Base-by-base conservation (phyloP, 2,888 invertebrate species). In the Seladonia tumulorum region DNA sequence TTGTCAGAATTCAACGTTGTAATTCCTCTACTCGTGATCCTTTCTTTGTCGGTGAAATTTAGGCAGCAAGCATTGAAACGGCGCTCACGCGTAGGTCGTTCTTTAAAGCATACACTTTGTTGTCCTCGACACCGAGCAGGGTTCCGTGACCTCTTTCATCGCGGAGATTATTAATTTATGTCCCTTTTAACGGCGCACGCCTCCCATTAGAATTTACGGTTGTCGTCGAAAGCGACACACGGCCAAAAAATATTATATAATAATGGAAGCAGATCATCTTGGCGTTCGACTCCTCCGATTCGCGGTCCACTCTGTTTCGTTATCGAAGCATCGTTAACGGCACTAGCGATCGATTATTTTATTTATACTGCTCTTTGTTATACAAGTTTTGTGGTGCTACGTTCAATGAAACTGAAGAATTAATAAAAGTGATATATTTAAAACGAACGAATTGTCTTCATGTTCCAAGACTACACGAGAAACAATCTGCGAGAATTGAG, bases 31-130 rank as follows among this genome's bases (percentile, higher is more conserved):
- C 60, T 75, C 47, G 75, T 63, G 22, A 39, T 72, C 18, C 63
- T 47, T 47, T 72, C 79, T 76, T 87, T 82, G 87, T 88, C 79
- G 81, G 85, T 18, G 63, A 47, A 79, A 75, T 89, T 87, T 83
- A 81, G 63, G 45, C 81, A 75, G 76, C 74, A 57, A n/a, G 66
- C 68, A 72, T 72, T 78, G 78, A 78, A n/a, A 45, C 35, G 29
- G 14, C 68, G 71, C 42, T 35, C 70, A n/a, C 73, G 76, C 79
- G 73, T 76, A 76, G 74, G 76, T 80, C 75, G 79, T 53, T n/a
- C 71, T 75, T 75, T 49, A 35, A 63, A 81, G 35, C 79, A 35
- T 16, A 71, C 39, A 60, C 60, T 71, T 72, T 57, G 72, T 75
- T 63, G 80, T 83, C 76, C 71, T 60, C 60, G 71, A 42, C 63